A percentile compares a stretch with the other conserved stretches of the same genome.
Evolutionary conservation across 2,888 invertebrate genomes (phyloP).

Genomic region (Cryptocheilus praepositus): DNA sequence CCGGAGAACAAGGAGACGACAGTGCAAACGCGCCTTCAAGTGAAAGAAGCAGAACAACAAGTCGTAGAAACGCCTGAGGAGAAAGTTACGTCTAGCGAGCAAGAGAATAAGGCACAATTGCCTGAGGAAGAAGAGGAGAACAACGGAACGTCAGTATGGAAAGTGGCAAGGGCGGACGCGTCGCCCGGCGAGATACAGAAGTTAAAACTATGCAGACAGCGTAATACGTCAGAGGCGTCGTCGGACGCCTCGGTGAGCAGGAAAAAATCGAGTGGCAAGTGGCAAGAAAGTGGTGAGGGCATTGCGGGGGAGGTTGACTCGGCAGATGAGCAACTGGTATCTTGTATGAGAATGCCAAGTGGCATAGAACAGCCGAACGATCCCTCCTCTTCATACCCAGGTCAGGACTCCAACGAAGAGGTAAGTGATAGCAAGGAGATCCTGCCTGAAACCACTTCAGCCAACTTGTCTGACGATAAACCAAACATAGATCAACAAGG

Average conservation of each 20-base stretch:
- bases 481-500: slow-evolving; percentile 73
- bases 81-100: slow-evolving; percentile 41
- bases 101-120: slow-evolving; percentile 44
- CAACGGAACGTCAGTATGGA: slow-evolving; percentile 73
- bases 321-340: slow-evolving; percentile 68
- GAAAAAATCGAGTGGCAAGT: slow-evolving; percentile 68
- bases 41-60: slow-evolving; percentile 40
- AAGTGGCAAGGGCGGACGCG: slow-evolving; percentile 75
- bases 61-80: slow-evolving; percentile 45
- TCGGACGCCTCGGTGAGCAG: slow-evolving; percentile 64
- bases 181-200: slow-evolving; percentile 80
- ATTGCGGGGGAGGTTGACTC: slow-evolving; percentile 72
- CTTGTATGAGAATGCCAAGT: slow-evolving; percentile 57
- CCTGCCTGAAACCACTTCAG: slow-evolving; percentile 73
- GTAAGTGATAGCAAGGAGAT: slow-evolving; percentile 75
- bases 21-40: slow-evolving; percentile 39
- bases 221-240: slow-evolving; percentile 72
- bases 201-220: slow-evolving; percentile 80
- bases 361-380: slow-evolving; percentile 61
- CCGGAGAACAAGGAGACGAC: slow-evolving; percentile 58
- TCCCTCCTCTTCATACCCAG: slow-evolving; percentile 68
- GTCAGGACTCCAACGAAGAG: slow-evolving; percentile 73
- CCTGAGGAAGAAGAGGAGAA: slow-evolving; percentile 62
- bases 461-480: slow-evolving; percentile 74
- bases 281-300: slow-evolving; percentile 68